Evolutionary conservation across 53 echinoderm and acorn worm species (phyloP).

Genomic region (Patiria pectinifera): DNA sequence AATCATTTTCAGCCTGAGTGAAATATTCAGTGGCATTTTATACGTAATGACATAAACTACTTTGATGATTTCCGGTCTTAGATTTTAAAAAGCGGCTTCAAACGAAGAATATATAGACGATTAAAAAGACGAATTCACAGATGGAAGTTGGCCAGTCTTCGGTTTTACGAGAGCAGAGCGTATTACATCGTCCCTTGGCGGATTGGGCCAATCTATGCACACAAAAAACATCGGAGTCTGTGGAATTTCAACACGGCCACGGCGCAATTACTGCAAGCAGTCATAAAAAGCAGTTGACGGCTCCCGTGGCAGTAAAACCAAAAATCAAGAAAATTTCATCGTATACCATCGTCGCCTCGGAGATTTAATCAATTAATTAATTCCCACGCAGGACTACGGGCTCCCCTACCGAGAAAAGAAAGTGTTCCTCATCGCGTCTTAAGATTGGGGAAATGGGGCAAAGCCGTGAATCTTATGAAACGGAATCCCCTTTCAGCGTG

Average conservation of each 20-base stretch:
- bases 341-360: not conserved
- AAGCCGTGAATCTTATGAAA: conserved; percentile 58
- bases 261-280: conserved; percentile 52
- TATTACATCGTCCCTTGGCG: not conserved
- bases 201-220: not conserved
- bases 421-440: not conserved
- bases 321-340: not conserved
- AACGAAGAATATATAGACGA: not conserved
- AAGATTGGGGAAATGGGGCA: conserved; percentile 37
- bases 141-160: not conserved
- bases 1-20: too few species aligned
- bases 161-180: not conserved
- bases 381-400: conserved; percentile 15
- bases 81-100: not conserved
- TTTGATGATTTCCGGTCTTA: too few species aligned
- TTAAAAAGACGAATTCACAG: not conserved
- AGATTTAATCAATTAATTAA: conserved; percentile 62
- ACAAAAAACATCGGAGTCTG: not conserved
- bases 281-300: conserved; percentile 22
- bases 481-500: conserved; percentile 31
- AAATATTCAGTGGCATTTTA: too few species aligned
- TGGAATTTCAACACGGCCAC: conserved; percentile 29
- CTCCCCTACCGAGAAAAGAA: too few species aligned
- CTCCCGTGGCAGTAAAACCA: not conserved
- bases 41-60: too few species aligned